These are phyloP conservation scores for Metallyticus violacea DNA, from an alignment of 2,888 invertebrate species.

Conservation along the genomic window DNA sequence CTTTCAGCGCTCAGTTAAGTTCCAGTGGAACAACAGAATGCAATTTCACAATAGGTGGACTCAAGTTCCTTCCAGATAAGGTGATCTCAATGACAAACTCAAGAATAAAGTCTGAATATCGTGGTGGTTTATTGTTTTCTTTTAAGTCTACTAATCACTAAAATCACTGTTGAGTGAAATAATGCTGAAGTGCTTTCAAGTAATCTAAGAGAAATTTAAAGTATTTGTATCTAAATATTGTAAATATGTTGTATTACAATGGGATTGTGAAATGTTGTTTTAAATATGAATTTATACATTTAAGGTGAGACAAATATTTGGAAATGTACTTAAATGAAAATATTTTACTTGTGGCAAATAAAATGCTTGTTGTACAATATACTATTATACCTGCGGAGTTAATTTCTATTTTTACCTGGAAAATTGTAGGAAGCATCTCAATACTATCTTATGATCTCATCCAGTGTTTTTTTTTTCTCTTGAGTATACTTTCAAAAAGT, in stretches of 20 bases:
- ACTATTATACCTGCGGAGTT: not conserved
- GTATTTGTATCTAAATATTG: not conserved
- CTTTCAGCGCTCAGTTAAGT: slow-evolving; percentile 51
- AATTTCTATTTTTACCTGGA: too few species aligned
- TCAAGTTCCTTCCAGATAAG: not conserved
- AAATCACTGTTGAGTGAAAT: not conserved
- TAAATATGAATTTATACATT: not conserved
- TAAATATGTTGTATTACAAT: not conserved
- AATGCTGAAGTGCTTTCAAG: not conserved
- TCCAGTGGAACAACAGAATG: not conserved
- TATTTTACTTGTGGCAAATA: not conserved
- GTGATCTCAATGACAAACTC: not conserved
- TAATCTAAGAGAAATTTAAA: not conserved
- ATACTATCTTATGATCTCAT: too few species aligned
- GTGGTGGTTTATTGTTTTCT: not conserved
- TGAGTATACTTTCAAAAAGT: too few species aligned
- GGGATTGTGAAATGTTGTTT: not conserved
- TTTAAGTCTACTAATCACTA: not conserved
- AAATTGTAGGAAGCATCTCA: too few species aligned
- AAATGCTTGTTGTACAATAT: not conserved
- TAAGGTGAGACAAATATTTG: not conserved
- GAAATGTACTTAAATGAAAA: not conserved
- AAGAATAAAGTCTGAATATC: not conserved
- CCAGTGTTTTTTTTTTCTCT: too few species aligned
- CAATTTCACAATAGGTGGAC: not conserved